phyloP scores from a whole-genome alignment of 1,140 invertebrate genomes.

The Plodia interpunctella region DNA sequence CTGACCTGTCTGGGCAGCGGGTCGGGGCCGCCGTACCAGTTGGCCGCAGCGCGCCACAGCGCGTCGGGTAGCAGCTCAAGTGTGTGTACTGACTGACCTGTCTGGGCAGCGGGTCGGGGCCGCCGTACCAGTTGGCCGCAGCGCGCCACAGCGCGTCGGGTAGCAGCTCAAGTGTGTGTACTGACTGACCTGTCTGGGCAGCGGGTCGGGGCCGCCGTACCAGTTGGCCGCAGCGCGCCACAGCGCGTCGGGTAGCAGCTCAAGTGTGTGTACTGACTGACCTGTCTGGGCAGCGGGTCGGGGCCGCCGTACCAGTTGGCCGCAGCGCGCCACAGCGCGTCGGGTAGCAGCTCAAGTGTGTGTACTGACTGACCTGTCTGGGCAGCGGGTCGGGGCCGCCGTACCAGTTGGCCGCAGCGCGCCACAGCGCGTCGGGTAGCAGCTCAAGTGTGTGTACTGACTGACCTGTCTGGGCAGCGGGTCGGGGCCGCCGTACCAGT shows the following conservation, averaged over 20 bases:
- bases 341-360: background rate
- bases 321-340: constrained; percentile 87
- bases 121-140: no score
- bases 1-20: no score
- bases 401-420: constrained; percentile 90
- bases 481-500: constrained; percentile 91
- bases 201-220: constrained; percentile 89
- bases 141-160: no score
- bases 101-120: no score
- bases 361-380: constrained; percentile 80
- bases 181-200: constrained; percentile 83
- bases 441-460: constrained; percentile 72
- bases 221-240: constrained; percentile 91
- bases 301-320: constrained; percentile 86
- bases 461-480: constrained; percentile 87
- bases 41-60: no score
- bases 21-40: no score
- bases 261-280: constrained; percentile 79
- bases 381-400: constrained; percentile 88
- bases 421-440: constrained; percentile 90
- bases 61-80: no score
- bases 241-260: constrained; percentile 88
- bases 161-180: no score
- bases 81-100: no score
- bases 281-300: constrained; percentile 78